Percentiles rank a stretch among this genome's conserved stretches.
Evolutionary conservation across 1,140 invertebrate genomes (phyloP).

Genomic region (Oncopodura yosiiana): DNA sequence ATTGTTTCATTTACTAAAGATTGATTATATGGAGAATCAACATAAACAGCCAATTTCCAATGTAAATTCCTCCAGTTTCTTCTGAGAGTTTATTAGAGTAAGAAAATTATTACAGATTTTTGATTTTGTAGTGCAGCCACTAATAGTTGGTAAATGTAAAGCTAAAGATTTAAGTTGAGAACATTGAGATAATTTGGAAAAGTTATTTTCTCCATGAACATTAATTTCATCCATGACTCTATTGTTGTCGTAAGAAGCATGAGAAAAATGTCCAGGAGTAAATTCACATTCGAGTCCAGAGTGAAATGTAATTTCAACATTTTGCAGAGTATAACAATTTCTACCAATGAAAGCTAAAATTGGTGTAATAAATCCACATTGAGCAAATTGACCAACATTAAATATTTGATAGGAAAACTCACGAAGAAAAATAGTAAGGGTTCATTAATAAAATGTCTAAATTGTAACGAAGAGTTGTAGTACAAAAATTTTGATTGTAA

Average conservation of each 20-base stretch:
- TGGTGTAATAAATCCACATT: slow-evolving; percentile 15
- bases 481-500: neutral
- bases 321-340: neutral
- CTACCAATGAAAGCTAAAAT: slow-evolving; percentile 18
- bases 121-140: slow-evolving; percentile 2
- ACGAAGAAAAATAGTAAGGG: neutral
- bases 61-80: neutral
- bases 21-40: too few relatives aligned
- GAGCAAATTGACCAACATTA: slow-evolving; percentile 4
- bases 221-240: slow-evolving; percentile 9
- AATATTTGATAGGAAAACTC: slow-evolving; percentile 5
- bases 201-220: slow-evolving; percentile 12
- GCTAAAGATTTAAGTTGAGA: neutral
- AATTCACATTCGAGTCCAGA: slow-evolving; percentile 11
- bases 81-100: slow-evolving; percentile 1
- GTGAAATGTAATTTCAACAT: slow-evolving; percentile 10
- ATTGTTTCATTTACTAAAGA: too few relatives aligned
- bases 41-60: slow-evolving; percentile 7
- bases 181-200: neutral
- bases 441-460: slow-evolving; percentile 10
- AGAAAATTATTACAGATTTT: slow-evolving; percentile 10
- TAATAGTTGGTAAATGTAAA: slow-evolving; percentile 7
- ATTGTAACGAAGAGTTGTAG: slow-evolving; percentile 6
- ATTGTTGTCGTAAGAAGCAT: slow-evolving; percentile 2
- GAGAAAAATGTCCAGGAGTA: neutral